Base-by-base conservation (phyloP, 2,888 invertebrate genomes). In the Epinotia bilunana region DNA sequence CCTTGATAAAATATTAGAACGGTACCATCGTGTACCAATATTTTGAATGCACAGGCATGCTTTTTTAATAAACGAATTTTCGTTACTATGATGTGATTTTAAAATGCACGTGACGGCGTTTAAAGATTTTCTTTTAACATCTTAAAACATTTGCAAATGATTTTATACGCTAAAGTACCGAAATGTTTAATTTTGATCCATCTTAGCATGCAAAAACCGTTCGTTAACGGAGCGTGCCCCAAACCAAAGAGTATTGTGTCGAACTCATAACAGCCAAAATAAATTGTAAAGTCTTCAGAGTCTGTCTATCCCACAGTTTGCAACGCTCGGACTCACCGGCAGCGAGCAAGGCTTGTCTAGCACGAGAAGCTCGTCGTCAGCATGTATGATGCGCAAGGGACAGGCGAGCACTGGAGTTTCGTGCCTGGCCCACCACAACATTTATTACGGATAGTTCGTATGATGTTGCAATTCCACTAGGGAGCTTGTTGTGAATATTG, bases 301-400 rank as follows among this genome's bases (percentile, higher is more conserved):
- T 83, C 87, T 84, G 87, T 85, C 87, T 77, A 76, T 79, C 79
- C 79, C 84, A 86, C 86, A 85, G 83, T 84, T 85, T 84, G 85
- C 84, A 84, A 86, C 85, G 83, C 81, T 78, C 83, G 88, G 91
- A 96, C 96, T 96, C 96, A 97, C 97, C 95, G 98, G 98, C 90
- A 98, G 95, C 85, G 98, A 98, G 90, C 97, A 96, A 87, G 98
- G 98, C 95, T 98, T 98, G 95, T 98, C 97, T 95, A 98, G 95
- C 90, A 98, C 98, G 90, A 98, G 95, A 87, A 98, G 94, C 88
- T 98, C 97, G 85, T 97, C 97, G 90, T 96, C 97, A 91, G 97
- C 96, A 92, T 96, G 96, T 90, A 98, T 95, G 92, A 98, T 95
- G 94, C 96, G 96, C 93, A 98, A 96, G 90, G 95, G 95, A 93